These are phyloP conservation scores for Malthinus flaveolus DNA, from an alignment of 2,888 invertebrate species.

Conservation along the genomic window DNA sequence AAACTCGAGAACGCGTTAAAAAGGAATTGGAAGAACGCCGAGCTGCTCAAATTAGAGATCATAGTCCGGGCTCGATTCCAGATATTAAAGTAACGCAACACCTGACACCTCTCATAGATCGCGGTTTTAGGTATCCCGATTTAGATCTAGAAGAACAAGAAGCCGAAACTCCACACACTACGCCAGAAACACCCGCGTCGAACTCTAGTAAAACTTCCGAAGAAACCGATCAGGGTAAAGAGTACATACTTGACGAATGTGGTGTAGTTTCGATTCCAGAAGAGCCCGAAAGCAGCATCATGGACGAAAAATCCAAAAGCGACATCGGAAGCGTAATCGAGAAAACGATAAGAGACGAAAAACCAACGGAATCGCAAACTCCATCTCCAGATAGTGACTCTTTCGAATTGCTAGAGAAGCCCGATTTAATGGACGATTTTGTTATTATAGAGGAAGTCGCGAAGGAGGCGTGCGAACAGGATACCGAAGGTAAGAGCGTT, in stretches of 20 bases:
- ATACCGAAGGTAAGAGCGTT: slow-evolving; percentile 81
- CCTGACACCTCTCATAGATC: slow-evolving; percentile 56
- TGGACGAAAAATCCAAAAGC: slow-evolving; percentile 51
- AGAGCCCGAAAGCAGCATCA: slow-evolving; percentile 55
- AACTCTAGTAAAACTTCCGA: slow-evolving; percentile 68
- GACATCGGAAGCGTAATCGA: slow-evolving; percentile 66
- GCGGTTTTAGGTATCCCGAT: slow-evolving; percentile 56
- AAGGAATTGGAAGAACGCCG: slow-evolving; percentile 55
- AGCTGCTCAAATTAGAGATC: slow-evolving; percentile 56
- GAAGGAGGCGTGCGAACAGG: slow-evolving; percentile 81
- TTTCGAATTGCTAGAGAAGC: slow-evolving; percentile 85
- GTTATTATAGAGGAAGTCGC: slow-evolving; percentile 88
- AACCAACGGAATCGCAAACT: slow-evolving; percentile 51
- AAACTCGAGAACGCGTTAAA: slow-evolving; percentile 52
- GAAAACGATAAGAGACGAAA: slow-evolving; percentile 60
- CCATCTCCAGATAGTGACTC: slow-evolving; percentile 83
- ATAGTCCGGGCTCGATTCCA: slow-evolving; percentile 66
- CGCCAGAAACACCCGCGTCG: slow-evolving; percentile 65
- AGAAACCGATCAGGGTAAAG: slow-evolving; percentile 66
- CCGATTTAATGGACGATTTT: slow-evolving; percentile 84
- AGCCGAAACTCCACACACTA: slow-evolving; percentile 53
- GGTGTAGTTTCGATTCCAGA: slow-evolving; percentile 59
- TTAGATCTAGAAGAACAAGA: slow-evolving; percentile 54
- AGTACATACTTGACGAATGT: slow-evolving; percentile 65
- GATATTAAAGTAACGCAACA: slow-evolving; percentile 67